Base-by-base conservation (phyloP, 2,113 vertebrate species). In the Actenoides lindsayi region DNA sequence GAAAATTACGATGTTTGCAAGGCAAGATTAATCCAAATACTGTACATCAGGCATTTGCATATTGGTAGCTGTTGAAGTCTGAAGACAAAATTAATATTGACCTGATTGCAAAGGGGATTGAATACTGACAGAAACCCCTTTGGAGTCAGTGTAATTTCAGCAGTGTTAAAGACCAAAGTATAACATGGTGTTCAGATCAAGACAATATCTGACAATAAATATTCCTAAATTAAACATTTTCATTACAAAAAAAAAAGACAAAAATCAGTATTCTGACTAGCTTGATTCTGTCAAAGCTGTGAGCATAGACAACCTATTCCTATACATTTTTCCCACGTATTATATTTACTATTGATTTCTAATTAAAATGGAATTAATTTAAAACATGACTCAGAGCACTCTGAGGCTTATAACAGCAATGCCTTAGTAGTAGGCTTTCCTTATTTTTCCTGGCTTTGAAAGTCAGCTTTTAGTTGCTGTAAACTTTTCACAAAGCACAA, bases 141-240 rank as follows among this genome's bases (percentile, higher is more conserved):
- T 27, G 6, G 27, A 56, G 17, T 48, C 46, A 46, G 7, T 57
- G 24, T 27, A 79, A 83, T 53, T 67, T 48, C 56, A 67, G 16
- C 27, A 70, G 42, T 42, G 46, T 53, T 62, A 75, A 83, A 89
- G 44, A 70, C 6, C 6, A 44, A 67, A 79, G 33, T 27, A 33
- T 35, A 48, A 71, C 0, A 0, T 0, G 0, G 4, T 46, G 6
- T 53, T 79, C 20, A 48, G 23, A 69, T 48, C 28, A 74, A 78
- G 37, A 85, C 13, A 62, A 6, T 16, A 62, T 33, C 13, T 67
- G 27, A 31, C 11, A 28, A 48, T 13, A 51, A 54, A 67, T 27
- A 35, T 46, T 21, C 11, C 5, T 51, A 56, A 60, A 44, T 44
- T 7, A 44, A 83, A 41, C 0, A 20, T 84, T 74, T 77, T 87